phyloP scores from a whole-genome alignment of 2,113 vertebrate genomes.

The Bothrops jararaca region DNA sequence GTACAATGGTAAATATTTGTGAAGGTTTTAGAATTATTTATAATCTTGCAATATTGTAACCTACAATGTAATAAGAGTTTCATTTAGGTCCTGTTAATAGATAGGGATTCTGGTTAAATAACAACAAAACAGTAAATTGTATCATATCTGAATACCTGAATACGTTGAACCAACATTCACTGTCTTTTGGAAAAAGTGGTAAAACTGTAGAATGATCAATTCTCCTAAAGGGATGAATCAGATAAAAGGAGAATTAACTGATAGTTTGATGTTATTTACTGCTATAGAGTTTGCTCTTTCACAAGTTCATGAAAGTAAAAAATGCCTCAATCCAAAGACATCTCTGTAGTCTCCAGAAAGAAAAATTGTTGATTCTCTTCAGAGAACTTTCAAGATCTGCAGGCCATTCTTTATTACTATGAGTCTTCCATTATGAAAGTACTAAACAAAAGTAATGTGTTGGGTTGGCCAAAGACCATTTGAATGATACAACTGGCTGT shows the following conservation, averaged over 20 bases:
- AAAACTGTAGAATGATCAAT: not conserved
- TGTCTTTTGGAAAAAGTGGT: not conserved
- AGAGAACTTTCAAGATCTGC: not conserved
- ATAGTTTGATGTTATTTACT: not conserved
- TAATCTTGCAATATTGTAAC: not conserved
- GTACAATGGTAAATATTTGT: not conserved
- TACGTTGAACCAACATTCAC: not conserved
- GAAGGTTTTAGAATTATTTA: not conserved
- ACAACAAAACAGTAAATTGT: not conserved
- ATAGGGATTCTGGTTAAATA: not conserved
- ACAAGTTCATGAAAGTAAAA: not conserved
- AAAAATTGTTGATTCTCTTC: not conserved
- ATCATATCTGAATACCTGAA: not conserved
- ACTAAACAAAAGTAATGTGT: not conserved
- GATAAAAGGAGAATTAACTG: not conserved
- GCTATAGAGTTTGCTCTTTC: not conserved
- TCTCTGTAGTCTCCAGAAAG: not conserved
- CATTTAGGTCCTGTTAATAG: not conserved
- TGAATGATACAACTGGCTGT: not conserved
- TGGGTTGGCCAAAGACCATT: not conserved
- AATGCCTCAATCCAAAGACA: not conserved
- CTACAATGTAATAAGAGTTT: not conserved
- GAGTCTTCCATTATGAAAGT: not conserved
- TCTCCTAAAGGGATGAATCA: not conserved
- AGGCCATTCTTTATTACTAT: not conserved